Conservation (phyloP, 1,140 invertebrate species). For the Pseudomyrmex flavicornis region DNA sequence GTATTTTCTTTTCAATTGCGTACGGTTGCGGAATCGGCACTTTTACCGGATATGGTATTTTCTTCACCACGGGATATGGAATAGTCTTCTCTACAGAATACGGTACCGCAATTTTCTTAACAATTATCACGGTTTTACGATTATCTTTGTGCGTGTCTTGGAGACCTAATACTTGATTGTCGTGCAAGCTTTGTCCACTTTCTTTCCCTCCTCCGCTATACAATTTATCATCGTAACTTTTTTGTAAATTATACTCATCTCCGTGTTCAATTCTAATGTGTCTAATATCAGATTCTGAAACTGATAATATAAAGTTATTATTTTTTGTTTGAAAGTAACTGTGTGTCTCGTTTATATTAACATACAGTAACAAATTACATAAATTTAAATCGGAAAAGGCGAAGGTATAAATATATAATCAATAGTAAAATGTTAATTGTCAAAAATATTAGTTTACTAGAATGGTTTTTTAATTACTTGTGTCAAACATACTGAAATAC, state of each 20-base stretch:
- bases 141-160: conserved; percentile 80
- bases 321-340: background rate
- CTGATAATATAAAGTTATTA: conserved; percentile 20
- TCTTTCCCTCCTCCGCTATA: background rate
- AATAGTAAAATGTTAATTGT: too few species aligned
- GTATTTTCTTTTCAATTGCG: conserved; percentile 80
- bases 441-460: too few species aligned
- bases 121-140: conserved; percentile 84
- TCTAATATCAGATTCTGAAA: conserved; percentile 32
- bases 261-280: background rate
- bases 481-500: background rate
- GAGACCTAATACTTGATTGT: conserved; percentile 34
- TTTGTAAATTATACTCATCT: background rate
- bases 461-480: background rate
- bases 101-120: conserved; percentile 82
- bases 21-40: conserved; percentile 88
- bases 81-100: conserved; percentile 83
- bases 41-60: conserved; percentile 83
- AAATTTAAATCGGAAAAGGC: background rate
- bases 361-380: background rate
- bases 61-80: conserved; percentile 81
- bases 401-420: background rate
- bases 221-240: background rate
- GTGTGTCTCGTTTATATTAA: background rate
- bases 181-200: background rate